Percentiles rank a stretch among this genome's conserved stretches.
These are phyloP conservation scores for Carduelis carduelis DNA, from an alignment of 2,797 vertebrate genomes.

Conservation along the genomic window DNA sequence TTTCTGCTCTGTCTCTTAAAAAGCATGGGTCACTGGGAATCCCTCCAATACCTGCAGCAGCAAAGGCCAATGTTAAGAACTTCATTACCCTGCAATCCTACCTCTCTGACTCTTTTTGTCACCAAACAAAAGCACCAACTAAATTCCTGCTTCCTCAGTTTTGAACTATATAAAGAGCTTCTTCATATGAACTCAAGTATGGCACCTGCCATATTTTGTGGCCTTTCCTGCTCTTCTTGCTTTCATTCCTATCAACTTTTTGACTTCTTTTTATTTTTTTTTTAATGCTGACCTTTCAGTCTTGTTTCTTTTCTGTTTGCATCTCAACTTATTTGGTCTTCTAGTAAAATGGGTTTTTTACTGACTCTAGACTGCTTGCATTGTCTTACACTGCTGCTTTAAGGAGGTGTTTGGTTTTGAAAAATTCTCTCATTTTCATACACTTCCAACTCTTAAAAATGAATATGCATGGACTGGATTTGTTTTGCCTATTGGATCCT, in stretches of 20 bases:
- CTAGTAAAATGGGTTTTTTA: not conserved
- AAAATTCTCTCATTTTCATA: not conserved
- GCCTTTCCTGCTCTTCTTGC: not conserved
- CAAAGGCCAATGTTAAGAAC: not conserved
- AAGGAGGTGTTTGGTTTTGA: not conserved
- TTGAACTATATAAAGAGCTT: not conserved
- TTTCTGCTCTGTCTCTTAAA: not conserved
- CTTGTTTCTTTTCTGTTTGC: not conserved
- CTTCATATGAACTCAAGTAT: not conserved
- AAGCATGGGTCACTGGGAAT: not conserved
- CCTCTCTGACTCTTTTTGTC: not conserved
- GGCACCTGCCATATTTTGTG: not conserved
- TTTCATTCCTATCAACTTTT: rapidly evolving
- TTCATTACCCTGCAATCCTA: not conserved
- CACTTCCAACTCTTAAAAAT: not conserved
- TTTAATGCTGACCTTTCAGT: not conserved
- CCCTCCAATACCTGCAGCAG: not conserved
- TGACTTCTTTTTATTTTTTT: too few species aligned
- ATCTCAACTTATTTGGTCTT: not conserved
- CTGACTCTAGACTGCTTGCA: not conserved
- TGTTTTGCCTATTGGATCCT: not conserved
- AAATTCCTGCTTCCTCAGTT: not conserved
- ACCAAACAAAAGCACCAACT: not conserved
- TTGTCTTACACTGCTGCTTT: not conserved
- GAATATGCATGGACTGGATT: not conserved